Evolutionary conservation across 2,113 vertebrate genomes (phyloP), one percentile per base, ranked within the genome.

Genomic region (Apteryx mantelli): DNA sequence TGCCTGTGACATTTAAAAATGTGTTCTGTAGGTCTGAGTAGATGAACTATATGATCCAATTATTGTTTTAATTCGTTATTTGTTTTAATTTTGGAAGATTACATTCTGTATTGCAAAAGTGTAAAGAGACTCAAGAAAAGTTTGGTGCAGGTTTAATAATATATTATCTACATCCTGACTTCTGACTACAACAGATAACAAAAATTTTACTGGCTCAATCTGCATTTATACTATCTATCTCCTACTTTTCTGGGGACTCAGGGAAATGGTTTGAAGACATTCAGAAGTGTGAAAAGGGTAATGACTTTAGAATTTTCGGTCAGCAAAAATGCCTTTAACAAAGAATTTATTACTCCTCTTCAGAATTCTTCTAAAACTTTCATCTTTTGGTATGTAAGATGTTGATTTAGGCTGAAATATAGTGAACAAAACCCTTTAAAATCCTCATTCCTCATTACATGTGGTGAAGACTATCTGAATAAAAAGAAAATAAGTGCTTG

Each of bases 101-200:
- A 14, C 28, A 82, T 5, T 60, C 40, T 75, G 4, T 52, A 20
- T 64, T 75, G 55, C 55, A 42, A 52, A 90, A 88, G 25, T 56
- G 12, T 20, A 32, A 26, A 48, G 70, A 75, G 22, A 50, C 3
- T 34, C 1, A 69, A 60, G 13, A 78, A 79, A 19, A 0, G 0
- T 38, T 87, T 68, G 82, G 40, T 81, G 3, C 9, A 64, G 24
- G 7, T 71, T 94, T 78, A 46, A 8, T 10, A 71, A 21, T n/a
- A n/a, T 50, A 50, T n/a, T 34, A 9, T 61, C 26, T 50, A 13
- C 11, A 9, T 90, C 26, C 10, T 86, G 50, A 38, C 64, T 69
- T 82, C 48, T 87, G 22, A 46, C n/a, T 48, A 44, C 12, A 87
- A 14, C 12, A 60, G 20, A 46, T 78, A 65, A 26, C 2, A 56